Evolutionary conservation across 2,113 vertebrate species (phyloP).

Genomic region (Amblyornis subalaris): DNA sequence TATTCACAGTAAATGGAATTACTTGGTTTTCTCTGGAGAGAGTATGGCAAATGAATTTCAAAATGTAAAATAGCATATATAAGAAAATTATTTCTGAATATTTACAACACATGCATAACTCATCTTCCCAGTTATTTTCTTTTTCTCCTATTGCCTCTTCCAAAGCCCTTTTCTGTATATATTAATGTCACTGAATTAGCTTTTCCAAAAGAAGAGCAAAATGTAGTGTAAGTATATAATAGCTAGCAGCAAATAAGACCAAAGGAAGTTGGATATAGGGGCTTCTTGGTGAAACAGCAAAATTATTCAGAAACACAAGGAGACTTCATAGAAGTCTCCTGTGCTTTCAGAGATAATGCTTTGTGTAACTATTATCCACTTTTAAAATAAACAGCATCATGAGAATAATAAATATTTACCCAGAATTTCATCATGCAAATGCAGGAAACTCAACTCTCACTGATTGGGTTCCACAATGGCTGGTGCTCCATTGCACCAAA

Average conservation of each 20-base stretch:
- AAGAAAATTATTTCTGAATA: not conserved
- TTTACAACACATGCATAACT: not conserved
- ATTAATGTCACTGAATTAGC: not conserved
- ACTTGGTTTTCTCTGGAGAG: not conserved
- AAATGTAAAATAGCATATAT: not conserved
- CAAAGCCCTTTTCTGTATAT: not conserved
- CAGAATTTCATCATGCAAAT: not conserved
- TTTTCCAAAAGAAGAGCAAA: not conserved
- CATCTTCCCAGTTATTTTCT: not conserved
- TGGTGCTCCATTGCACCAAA: not conserved
- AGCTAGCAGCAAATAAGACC: not conserved
- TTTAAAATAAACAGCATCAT: not conserved
- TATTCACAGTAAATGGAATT: not conserved
- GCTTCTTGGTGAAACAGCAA: not conserved
- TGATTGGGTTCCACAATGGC: rapidly evolving
- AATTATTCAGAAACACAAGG: not conserved
- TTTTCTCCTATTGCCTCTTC: not conserved
- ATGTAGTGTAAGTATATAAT: not conserved
- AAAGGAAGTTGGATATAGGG: not conserved
- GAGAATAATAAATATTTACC: not conserved
- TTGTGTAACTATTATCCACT: not conserved
- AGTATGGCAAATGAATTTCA: not conserved
- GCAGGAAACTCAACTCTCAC: not conserved
- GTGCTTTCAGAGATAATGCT: not conserved
- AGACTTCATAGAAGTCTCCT: not conserved